Percentiles rank a stretch among this genome's conserved stretches.
Conservation (phyloP, 2,113 vertebrate genomes). For the Edolisoma coerulescens region DNA sequence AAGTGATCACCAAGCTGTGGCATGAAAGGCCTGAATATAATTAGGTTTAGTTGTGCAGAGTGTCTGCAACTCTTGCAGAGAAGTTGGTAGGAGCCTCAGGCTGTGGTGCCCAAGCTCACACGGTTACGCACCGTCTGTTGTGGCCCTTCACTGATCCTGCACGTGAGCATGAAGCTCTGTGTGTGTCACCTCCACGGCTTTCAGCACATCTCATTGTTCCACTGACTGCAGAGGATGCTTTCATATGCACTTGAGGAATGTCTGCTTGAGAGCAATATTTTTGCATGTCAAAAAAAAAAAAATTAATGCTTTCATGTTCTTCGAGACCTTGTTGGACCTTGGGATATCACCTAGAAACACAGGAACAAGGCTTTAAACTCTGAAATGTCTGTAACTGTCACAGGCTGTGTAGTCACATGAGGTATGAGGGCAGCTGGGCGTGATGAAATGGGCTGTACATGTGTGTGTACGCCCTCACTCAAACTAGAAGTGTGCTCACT, state of each 20-base stretch:
- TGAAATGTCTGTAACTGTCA: not conserved
- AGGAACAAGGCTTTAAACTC: not conserved
- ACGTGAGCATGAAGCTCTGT: rapidly evolving
- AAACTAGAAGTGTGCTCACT: not conserved
- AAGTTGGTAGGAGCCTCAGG: not conserved
- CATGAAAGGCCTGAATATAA: not conserved
- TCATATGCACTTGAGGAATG: not conserved
- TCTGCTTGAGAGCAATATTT: not conserved
- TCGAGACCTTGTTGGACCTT: not conserved
- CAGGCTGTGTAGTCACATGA: not conserved
- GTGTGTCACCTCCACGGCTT: not conserved
- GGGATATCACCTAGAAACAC: not conserved
- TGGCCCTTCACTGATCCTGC: not conserved
- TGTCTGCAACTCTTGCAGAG: not conserved
- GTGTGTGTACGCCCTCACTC: not conserved
- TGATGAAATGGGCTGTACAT: not conserved
- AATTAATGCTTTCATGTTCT: not conserved
- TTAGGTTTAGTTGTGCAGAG: not conserved
- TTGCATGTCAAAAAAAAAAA: not conserved
- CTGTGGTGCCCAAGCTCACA: not conserved
- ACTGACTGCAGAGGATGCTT: not conserved
- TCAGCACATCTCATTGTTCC: not conserved
- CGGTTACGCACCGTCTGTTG: rapidly evolving
- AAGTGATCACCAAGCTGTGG: not conserved
- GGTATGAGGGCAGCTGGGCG: not conserved